Base-by-base conservation (phyloP, 2,113 vertebrate genomes). In the Oncorhynchus clarkii region DNA sequence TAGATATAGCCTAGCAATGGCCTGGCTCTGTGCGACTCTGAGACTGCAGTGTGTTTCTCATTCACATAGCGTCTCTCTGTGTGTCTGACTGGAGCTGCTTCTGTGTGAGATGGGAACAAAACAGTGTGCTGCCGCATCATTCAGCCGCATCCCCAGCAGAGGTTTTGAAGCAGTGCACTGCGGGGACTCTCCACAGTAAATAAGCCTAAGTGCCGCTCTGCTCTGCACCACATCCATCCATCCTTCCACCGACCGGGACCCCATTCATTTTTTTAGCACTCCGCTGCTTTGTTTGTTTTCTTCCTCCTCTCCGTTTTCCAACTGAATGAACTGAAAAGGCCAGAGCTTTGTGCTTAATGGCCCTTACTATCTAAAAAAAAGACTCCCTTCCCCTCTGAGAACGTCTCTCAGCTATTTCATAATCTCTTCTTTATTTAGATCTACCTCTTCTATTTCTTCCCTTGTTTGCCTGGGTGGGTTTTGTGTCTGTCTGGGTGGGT, bases 241-340 rank as follows among this genome's bases (percentile, higher is more conserved):
- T 26, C 2, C 27, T 24, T 49, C n/a, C 60, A 27, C 9, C 49
- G 4, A 72, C 51, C 3, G 22, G 9, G 16, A 5, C 85, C 74
- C 82, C 73, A 67, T 84, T 87, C 81, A 84, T 89, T 88, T 20
- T 20, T 6, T 57, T 57, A 57, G 13, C 80, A 84, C 86, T 77
- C 75, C 73, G 65, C 67, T 48, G 60, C 69, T 89, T 78, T 82
- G 78, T 91, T 90, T 86, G 76, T 88, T 86, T 85, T 79, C 65
- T 85, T 79, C 83, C 73, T 69, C 76, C 80, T 83, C 79, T 65
- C 80, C 64, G 69, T 82, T 87, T 76, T 82, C 62, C 75, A 70
- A 80, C 83, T 82, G 86, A 89, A 84, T 80, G 72, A 85, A 87
- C 27, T 77, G 75, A 77, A 83, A 74, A 72, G 72, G 13, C 70